Evolutionary conservation across 2,113 vertebrate genomes (phyloP).

Genomic region (Cairina moschata): DNA sequence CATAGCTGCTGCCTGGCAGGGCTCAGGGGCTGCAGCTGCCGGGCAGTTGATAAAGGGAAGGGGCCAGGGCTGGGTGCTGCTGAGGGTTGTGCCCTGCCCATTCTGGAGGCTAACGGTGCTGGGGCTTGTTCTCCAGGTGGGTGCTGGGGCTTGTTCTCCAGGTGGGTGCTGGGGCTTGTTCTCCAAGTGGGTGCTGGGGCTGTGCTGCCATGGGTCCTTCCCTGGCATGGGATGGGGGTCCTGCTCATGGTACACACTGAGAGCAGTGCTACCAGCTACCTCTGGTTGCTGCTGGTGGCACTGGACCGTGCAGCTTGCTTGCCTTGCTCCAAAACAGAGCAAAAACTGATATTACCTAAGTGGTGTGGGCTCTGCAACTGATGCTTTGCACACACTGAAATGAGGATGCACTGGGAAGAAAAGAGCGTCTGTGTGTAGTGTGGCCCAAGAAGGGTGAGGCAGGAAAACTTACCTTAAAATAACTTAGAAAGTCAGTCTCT

Average conservation of each 20-base stretch:
- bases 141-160: fast-evolving
- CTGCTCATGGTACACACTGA: fast-evolving
- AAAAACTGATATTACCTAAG: neutral
- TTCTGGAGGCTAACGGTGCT: fast-evolving
- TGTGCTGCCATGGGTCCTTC: fast-evolving
- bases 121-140: fast-evolving
- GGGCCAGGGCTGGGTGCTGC: fast-evolving
- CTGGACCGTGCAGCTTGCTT: fast-evolving
- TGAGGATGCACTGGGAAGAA: neutral
- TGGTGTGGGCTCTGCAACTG: fast-evolving
- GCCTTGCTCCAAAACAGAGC: neutral
- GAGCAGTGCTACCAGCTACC: neutral
- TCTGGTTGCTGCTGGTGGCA: fast-evolving
- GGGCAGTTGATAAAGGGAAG: neutral
- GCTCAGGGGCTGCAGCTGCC: neutral
- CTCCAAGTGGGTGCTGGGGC: neutral
- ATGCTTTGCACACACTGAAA: neutral
- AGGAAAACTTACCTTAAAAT: conserved; percentile 34
- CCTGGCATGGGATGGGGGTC: fast-evolving
- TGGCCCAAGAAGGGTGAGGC: neutral
- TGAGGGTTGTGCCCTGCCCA: neutral
- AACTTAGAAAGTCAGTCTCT: conserved; percentile 8
- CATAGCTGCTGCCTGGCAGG: neutral
- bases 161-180: neutral
- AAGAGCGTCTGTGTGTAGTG: neutral